Percentiles rank a stretch among this genome's conserved stretches.
Conservation (phyloP, 2,797 vertebrate species). For the Enteromius fasciolatus region DNA sequence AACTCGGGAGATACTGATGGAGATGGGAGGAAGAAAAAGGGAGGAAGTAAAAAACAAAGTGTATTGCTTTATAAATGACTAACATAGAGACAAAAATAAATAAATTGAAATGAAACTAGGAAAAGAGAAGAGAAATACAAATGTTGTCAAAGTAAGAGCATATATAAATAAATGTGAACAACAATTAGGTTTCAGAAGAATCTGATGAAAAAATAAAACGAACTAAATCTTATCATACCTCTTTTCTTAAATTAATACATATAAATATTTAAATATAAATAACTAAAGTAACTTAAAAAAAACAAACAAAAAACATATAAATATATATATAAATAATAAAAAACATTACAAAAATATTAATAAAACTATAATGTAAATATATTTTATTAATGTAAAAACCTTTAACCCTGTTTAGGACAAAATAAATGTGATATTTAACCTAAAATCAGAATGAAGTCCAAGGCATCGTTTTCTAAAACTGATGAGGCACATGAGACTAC, state of each 20-base stretch:
- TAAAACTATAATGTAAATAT: neutral
- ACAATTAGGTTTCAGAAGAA: neutral
- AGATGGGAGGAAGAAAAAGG: constrained; percentile 8
- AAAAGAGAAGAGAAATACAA: neutral
- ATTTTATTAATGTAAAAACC: neutral
- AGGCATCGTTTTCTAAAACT: neutral
- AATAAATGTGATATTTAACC: neutral
- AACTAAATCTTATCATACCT: neutral
- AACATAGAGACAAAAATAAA: neutral
- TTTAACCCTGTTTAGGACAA: neutral
- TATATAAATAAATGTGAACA: neutral
- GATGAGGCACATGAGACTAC: neutral
- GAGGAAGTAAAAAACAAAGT: neutral
- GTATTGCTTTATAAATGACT: neutral
- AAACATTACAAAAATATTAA: neutral
- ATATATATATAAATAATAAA: neutral
- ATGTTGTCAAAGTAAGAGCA: neutral
- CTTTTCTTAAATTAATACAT: neutral
- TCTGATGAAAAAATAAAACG: neutral
- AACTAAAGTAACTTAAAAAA: neutral
- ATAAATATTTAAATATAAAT: too few relatives aligned
- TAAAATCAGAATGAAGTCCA: neutral
- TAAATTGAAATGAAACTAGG: neutral
- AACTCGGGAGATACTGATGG: constrained; percentile 42
- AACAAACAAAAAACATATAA: neutral